These are phyloP conservation scores for Oceanodroma tethys DNA, from an alignment of 2,113 vertebrate species.

Conservation along the genomic window DNA sequence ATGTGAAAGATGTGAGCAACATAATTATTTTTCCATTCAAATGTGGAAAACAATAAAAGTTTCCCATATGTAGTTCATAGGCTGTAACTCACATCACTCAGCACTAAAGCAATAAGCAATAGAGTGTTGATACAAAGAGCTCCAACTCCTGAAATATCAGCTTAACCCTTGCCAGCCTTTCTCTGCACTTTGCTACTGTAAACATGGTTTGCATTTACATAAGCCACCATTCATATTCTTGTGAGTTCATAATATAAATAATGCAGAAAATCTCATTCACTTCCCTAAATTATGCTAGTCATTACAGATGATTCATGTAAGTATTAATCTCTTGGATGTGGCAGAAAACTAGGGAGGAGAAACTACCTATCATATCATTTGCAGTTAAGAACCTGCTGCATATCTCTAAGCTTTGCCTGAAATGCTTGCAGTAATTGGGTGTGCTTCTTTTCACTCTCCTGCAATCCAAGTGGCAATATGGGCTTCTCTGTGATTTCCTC, in stretches of 20 bases:
- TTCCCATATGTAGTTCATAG: conserved; percentile 66
- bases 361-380: conserved; percentile 74
- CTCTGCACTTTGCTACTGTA: conserved; percentile 62
- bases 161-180: conserved; percentile 57
- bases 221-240: conserved; percentile 71
- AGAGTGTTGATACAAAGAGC: conserved; percentile 59
- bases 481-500: conserved; percentile 59
- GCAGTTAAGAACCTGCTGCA: conserved; percentile 75
- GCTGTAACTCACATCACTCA: conserved; percentile 60
- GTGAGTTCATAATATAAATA: conserved; percentile 75
- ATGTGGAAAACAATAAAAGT: conserved; percentile 71
- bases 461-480: conserved; percentile 67
- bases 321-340: conserved; percentile 77
- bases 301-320: conserved; percentile 78
- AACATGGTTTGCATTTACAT: conserved; percentile 70
- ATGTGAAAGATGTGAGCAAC: conserved; percentile 61
- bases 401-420: conserved; percentile 69
- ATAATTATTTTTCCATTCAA: conserved; percentile 72
- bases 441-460: conserved; percentile 60
- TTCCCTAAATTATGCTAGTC: conserved; percentile 76
- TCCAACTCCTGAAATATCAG: conserved; percentile 60
- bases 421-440: conserved; percentile 69
- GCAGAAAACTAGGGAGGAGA: conserved; percentile 74
- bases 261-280: conserved; percentile 77
- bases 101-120: conserved; percentile 52